Percentiles rank a stretch among this genome's conserved stretches.
phyloP scores from a whole-genome alignment of 2,797 vertebrate genomes.

The Morelia viridis region DNA sequence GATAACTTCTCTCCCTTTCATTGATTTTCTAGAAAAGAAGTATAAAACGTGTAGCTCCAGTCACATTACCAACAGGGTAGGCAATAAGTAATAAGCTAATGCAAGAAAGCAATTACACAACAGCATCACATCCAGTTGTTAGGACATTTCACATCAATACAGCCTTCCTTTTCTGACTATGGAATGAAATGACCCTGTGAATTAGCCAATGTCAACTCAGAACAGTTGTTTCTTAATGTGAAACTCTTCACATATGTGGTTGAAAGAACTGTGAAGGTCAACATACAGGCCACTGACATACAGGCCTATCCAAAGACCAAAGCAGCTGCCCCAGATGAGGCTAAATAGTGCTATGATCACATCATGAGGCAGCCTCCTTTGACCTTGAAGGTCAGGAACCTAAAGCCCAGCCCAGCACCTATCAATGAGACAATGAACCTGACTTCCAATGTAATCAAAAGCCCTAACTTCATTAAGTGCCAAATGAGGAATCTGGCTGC shows the following conservation, averaged over 20 bases:
- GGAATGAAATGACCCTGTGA: background rate
- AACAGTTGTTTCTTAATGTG: background rate
- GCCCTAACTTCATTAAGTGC: background rate
- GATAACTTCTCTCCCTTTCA: background rate
- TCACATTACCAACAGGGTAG: background rate
- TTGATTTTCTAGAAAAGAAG: background rate
- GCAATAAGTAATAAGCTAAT: background rate
- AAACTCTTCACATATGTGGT: too few relatives aligned
- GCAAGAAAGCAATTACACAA: background rate
- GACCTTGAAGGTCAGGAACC: too few relatives aligned
- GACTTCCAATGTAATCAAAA: background rate
- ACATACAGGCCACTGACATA: background rate
- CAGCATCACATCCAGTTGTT: background rate
- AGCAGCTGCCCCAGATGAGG: background rate
- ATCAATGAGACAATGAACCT: background rate
- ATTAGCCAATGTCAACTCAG: background rate
- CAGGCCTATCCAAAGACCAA: background rate
- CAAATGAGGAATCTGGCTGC: background rate
- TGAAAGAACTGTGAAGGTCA: background rate
- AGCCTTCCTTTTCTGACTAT: background rate
- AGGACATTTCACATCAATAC: background rate
- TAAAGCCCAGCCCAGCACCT: too few relatives aligned
- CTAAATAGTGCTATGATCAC: background rate
- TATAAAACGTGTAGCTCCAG: background rate
- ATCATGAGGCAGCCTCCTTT: too few relatives aligned